A percentile compares a stretch with the other conserved stretches of the same genome.
Conservation (phyloP, 2,113 vertebrate genomes). For the Pomatorhinus ruficollis region DNA sequence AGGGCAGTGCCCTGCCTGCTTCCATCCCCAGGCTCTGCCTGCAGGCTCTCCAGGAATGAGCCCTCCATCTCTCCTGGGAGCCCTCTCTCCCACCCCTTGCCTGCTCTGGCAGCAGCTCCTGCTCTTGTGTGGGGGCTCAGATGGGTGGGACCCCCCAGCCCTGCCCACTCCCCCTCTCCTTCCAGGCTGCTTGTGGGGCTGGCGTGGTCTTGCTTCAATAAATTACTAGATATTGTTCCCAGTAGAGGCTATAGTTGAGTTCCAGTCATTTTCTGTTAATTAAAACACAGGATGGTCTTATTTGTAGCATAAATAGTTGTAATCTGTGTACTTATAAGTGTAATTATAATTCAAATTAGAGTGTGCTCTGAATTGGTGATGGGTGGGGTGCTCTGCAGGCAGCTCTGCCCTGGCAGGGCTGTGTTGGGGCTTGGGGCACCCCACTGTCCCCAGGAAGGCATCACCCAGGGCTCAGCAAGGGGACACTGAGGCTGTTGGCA, state of each 20-base stretch:
- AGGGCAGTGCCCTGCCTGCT: neutral
- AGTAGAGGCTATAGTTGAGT: slow-evolving; percentile 43
- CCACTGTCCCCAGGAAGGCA: neutral
- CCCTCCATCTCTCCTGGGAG: neutral
- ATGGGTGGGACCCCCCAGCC: neutral
- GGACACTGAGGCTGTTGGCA: neutral
- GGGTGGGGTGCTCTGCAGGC: slow-evolving; percentile 7
- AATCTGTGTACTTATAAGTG: slow-evolving; percentile 54
- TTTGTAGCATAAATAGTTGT: slow-evolving; percentile 61
- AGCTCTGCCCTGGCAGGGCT: neutral
- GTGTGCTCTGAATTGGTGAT: neutral
- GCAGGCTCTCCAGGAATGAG: neutral
- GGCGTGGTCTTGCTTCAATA: neutral
- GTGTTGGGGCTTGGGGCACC: neutral
- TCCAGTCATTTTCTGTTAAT: slow-evolving; percentile 58
- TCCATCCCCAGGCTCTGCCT: neutral
- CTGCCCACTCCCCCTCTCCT: neutral
- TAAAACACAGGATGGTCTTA: slow-evolving; percentile 59
- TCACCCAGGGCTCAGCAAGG: neutral
- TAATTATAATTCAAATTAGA: slow-evolving; percentile 59
- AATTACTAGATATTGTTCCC: slow-evolving; percentile 48
- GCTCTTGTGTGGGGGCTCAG: neutral
- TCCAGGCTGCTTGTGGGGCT: neutral
- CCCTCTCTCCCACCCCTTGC: fast-evolving
- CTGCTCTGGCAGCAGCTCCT: fast-evolving